Evolutionary conservation across 2,797 vertebrate species (phyloP), one percentile per base, ranked within the genome.

Genomic region (Sebastiscus tertius): DNA sequence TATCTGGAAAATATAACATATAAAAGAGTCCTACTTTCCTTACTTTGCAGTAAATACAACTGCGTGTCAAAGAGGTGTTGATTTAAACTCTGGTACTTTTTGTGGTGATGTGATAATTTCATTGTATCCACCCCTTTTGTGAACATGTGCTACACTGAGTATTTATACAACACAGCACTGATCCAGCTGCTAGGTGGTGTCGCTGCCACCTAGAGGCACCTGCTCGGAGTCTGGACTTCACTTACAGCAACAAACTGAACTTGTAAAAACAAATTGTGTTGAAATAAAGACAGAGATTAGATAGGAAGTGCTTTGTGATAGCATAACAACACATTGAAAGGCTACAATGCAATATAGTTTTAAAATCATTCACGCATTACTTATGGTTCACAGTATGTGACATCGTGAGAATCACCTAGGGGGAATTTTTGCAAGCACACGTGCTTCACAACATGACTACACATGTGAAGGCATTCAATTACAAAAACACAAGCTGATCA

Each of bases 171-270:
- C 10, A 12, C 12, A 8, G 26, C 9, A 42, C 31, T n/a, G 14
- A n/a, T 49, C 5, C 52, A 18, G 16, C 34, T 14, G 4, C 11
- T 7, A 26, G 4, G 22, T 24, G 16, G 5, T 22, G 24, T 11
- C 2, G 9, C 59, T 87, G 72, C 88, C 84, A 80, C 22, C 72
- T 75, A 72, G 5, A 67, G 79, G 62, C 54, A 5, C 20, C 36
- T 6, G 52, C 24, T 26, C 66, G 10, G 16, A 24, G 3, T n/a
- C 68, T 12, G 1, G 33, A 16, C 13, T 72, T 46, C 1, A 61
- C 36, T 11, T 4, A n/a, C 4, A 55, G 22, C 18, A 65, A 34
- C 18, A 29, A 73, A 18, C 3, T 9, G 5, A 10, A 61, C 4
- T 20, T 33, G 4, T 10, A 22, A 27, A 39, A 49, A 27, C 16